A percentile compares a stretch with the other conserved stretches of the same genome.
Conservation (phyloP, 2,797 vertebrate genomes). For the Anolis apletophallus region DNA sequence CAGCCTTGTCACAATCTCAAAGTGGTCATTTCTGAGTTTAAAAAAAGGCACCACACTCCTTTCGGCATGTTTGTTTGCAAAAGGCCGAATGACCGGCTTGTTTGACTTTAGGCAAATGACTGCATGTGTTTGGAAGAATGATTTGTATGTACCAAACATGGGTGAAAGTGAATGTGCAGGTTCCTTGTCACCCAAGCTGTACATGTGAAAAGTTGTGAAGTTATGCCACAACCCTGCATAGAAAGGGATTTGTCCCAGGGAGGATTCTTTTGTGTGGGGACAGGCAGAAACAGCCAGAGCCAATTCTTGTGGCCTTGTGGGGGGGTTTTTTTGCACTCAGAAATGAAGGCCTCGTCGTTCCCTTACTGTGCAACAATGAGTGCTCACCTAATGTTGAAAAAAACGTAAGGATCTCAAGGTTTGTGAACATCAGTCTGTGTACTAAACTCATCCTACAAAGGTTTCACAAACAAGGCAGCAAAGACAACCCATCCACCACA, state of each 20-base stretch:
- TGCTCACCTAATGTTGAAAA: slow-evolving; percentile 41
- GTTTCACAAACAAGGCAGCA: slow-evolving; percentile 81
- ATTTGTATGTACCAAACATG: no score
- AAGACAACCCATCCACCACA: slow-evolving; percentile 79
- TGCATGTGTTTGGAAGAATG: no score
- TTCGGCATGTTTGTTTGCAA: neutral
- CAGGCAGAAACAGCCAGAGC: no score
- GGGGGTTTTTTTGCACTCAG: slow-evolving; percentile 62
- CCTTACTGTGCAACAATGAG: neutral
- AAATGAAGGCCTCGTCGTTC: slow-evolving; percentile 1
- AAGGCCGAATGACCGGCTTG: no score
- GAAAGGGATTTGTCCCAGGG: neutral
- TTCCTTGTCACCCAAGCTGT: neutral
- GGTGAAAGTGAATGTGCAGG: no score
- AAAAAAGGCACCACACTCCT: neutral
- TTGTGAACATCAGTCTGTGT: slow-evolving; percentile 67
- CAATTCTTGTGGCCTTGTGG: neutral
- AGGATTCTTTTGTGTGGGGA: neutral
- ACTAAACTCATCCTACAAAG: slow-evolving; percentile 80
- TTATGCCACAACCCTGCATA: neutral
- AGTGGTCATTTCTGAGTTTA: slow-evolving; percentile 50
- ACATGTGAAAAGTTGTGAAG: neutral
- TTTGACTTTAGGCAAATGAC: neutral
- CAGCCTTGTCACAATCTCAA: neutral
- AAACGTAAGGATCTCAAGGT: slow-evolving; percentile 66